Evolutionary conservation across 92 coral and sea anemone genomes (phyloP).

Genomic region (Nematostella vectensis): DNA sequence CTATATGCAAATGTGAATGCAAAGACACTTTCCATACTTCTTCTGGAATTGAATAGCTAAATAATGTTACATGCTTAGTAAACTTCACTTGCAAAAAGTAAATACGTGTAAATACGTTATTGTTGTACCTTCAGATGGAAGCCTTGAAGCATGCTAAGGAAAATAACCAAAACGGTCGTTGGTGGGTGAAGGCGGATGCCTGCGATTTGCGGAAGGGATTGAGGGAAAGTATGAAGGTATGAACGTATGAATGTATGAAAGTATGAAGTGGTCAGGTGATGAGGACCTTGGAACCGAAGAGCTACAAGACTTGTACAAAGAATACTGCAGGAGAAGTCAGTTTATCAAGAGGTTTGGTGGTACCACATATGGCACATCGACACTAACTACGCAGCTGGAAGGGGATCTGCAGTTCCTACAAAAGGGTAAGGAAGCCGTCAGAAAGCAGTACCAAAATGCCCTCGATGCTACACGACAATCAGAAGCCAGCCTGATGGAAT

Average conservation of each 20-base stretch:
- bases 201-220: conserved; percentile 41
- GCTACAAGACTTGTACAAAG: conserved; percentile 14
- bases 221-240: conserved; percentile 31
- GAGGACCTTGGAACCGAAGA: conserved; percentile 36
- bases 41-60: too few relatives aligned
- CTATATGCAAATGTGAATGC: too few relatives aligned
- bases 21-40: too few relatives aligned
- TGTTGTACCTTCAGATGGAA: conserved; percentile 30
- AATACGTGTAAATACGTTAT: too few relatives aligned
- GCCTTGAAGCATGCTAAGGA: conserved; percentile 20
- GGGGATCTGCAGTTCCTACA: conserved; percentile 26
- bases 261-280: conserved; percentile 55
- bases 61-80: too few relatives aligned
- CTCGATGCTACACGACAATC: conserved; percentile 8
- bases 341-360: conserved; percentile 9
- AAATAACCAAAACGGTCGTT: conserved; percentile 24
- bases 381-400: conserved; percentile 2
- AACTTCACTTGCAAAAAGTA: too few relatives aligned
- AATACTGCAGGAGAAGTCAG: conserved; percentile 17
- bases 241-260: too few relatives aligned
- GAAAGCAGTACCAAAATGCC: conserved; percentile 16
- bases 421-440: conserved; percentile 14
- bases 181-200: conserved; percentile 69
- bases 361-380: not conserved
- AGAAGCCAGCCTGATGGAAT: conserved; percentile 33